Evolutionary conservation across 2,113 vertebrate species (phyloP), one percentile per base, ranked within the genome.

Genomic region (Trichomycterus rosablanca): DNA sequence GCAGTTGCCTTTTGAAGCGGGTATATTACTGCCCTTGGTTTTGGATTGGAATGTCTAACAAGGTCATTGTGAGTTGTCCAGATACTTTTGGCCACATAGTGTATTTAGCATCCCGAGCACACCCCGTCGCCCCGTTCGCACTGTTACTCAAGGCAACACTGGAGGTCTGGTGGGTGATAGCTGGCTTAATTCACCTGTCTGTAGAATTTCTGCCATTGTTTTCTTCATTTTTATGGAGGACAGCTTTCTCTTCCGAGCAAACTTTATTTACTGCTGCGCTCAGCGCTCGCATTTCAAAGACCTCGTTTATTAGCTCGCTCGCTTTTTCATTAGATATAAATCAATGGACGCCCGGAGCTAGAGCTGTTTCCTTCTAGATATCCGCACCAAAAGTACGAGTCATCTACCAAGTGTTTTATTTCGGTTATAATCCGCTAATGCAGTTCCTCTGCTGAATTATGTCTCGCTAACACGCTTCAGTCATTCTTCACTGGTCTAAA

Each of bases 251-350:
- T 52, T 42, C 6, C 3, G 55, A 24, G 34, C 37, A 67, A 63
- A 72, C 66, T 48, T 43, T 40, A 49, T 70, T 70, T 45, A 62
- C 44, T 51, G 63, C 35, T 44, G 18, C 19, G 8, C 34, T 48
- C 66, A 54, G 49, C 11, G 34, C 43, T 70, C 30, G 40, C 24
- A 63, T 67, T 70, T 67, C 66, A 73, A 67, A 70, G 60, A 43
- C 49, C 35, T 65, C 50, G 69, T 73, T 76, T 68, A 60, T 66
- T 66, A 49, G 22, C 28, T 19, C 22, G 59, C 48, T 40, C 35
- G 66, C 44, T 62, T 59, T n/a, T 70, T 67, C 64, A 74, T 66
- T 49, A 62, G 28, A 24, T 54, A 62, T 48, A 66, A 66, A 74
- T 70, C 64, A 64, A 54, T 39, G 60, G 28, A 40, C 11, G 26